Evolutionary conservation across 2,797 vertebrate genomes (phyloP).

Genomic region (Schizothorax lantsangensis): DNA sequence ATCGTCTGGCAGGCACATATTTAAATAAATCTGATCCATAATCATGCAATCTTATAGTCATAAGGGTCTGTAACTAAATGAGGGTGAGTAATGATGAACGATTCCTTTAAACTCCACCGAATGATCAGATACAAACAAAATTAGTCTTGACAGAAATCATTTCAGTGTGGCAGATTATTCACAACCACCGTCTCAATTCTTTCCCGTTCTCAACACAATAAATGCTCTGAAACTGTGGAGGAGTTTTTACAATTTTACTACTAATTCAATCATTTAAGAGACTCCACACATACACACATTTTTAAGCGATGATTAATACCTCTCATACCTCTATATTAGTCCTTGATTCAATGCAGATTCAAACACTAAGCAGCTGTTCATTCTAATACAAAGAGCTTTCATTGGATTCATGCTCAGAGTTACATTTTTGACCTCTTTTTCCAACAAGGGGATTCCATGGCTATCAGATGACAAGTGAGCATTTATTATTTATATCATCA

Average conservation of each 20-base stretch:
- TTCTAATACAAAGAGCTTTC: constrained; percentile 34
- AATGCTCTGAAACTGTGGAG: background rate
- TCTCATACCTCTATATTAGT: constrained; percentile 46
- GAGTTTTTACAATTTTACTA: background rate
- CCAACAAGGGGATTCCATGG: constrained; percentile 47
- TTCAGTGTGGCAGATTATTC: background rate
- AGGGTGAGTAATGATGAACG: background rate
- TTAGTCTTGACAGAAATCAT: background rate
- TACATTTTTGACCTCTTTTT: constrained; percentile 53
- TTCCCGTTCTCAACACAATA: background rate
- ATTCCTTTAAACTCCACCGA: background rate
- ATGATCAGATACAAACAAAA: background rate
- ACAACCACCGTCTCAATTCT: background rate
- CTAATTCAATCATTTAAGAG: background rate
- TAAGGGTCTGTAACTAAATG: background rate
- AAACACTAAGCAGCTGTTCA: constrained; percentile 27
- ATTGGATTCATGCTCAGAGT: constrained; percentile 45
- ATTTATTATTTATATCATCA: constrained; percentile 60
- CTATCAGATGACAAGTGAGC: constrained; percentile 51
- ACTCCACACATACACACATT: background rate
- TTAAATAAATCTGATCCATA: constrained; percentile 21
- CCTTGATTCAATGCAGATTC: constrained; percentile 48
- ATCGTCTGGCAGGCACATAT: background rate
- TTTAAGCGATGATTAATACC: constrained; percentile 39
- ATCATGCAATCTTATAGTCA: constrained; percentile 9